A percentile compares a stretch with the other conserved stretches of the same genome.
phyloP scores from a whole-genome alignment of 1,140 invertebrate genomes.

The Caenorhabditis remanei region DNA sequence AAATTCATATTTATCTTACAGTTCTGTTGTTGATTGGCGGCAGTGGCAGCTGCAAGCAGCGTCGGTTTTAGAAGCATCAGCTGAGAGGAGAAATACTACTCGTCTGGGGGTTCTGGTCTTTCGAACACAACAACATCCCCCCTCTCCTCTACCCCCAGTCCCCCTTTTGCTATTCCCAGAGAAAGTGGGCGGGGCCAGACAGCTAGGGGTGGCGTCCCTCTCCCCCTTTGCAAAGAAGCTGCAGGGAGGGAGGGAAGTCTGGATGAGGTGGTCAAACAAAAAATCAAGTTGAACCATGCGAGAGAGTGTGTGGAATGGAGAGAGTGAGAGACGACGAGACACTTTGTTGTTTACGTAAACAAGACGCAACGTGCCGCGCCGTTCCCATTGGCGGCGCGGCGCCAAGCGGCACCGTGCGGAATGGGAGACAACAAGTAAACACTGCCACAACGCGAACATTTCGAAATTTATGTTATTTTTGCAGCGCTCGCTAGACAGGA shows the following conservation, averaged over 20 bases:
- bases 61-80: conserved; percentile 24
- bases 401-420: background rate
- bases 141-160: conserved; percentile 16
- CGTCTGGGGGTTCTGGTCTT: conserved; percentile 18
- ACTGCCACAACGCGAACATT: background rate
- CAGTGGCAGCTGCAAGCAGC: conserved; percentile 4
- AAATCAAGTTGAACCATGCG: conserved; percentile 35
- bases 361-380: conserved; percentile 19
- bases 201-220: background rate
- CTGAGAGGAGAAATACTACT: background rate
- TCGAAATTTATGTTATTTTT: background rate
- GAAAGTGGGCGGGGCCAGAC: conserved; percentile 47
- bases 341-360: conserved; percentile 47
- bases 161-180: background rate
- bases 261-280: conserved; percentile 16
- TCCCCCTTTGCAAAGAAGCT: background rate
- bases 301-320: conserved; percentile 13
- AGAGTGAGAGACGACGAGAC: background rate
- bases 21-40: conserved; percentile 34
- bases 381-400: conserved; percentile 6
- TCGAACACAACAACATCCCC: conserved; percentile 35
- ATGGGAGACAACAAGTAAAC: conserved; percentile 8
- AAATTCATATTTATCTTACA: background rate
- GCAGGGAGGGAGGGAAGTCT: background rate
- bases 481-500: too few species aligned